Base-by-base conservation (phyloP, 2,888 invertebrate genomes). In the Eristalis intricaria region DNA sequence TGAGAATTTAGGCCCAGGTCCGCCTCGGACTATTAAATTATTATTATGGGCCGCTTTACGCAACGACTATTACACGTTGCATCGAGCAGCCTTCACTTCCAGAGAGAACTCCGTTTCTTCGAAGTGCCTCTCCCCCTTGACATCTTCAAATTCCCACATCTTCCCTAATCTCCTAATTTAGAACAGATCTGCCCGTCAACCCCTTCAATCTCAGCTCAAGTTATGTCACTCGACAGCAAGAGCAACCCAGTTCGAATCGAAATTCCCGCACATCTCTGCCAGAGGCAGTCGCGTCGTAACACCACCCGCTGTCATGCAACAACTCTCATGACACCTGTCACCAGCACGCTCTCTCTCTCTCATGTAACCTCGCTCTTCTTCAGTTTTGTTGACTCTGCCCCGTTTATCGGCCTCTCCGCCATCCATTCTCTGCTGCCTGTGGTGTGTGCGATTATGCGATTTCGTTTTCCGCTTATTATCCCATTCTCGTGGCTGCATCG, bases 381-480 rank as follows among this genome's bases (percentile, higher is more conserved):
- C 66, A 3, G 74, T 63, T 86, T 71, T 86, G 86, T 86, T 83
- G 78, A 70, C 43, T 86, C 65, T 82, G 22, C 40, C 38, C 8
- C 56, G 58, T 77, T 85, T 63, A 85, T 85, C 80, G 43, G 4
- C 22, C 15, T 50, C 50, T 79, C 35, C 23, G 7, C 15, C 70
- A 73, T 82, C 63, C 65, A 40, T 70, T 82, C 82, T 61, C 61
- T 32, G 32, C 32, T 10, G 22, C n/a, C 38, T 4, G 56, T 75
- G 56, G 43, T 74, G 65, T 61, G 61, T 26, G 43, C 15, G 64
- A 50, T 74, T 78, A 79, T 83, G 86, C 75, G 78, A 86, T 83
- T 86, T 83, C 79, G 78, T 82, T 86, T 86, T 82, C 70, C 77
- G 78, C 74, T 74, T 82, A 82, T 86, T 82, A 82, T 78, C 85